Conservation (phyloP, 2,113 vertebrate genomes). For the cattle (Bos taurus) region DNA sequence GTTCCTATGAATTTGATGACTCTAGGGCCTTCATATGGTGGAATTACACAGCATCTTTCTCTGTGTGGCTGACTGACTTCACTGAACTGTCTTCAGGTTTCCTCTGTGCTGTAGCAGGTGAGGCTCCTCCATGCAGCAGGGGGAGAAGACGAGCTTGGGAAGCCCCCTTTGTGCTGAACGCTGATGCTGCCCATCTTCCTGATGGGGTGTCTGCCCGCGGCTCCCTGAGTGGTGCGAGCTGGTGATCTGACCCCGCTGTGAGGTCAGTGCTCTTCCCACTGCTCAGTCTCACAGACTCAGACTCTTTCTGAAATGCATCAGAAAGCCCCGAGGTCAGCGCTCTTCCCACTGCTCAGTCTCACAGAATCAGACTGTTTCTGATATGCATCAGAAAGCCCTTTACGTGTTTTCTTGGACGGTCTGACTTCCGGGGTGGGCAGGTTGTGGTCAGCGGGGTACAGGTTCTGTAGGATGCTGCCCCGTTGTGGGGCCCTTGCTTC, state of each 20-base stretch:
- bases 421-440: not conserved
- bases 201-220: not conserved
- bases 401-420: not conserved
- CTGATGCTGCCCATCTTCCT: not conserved
- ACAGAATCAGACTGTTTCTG: not conserved
- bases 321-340: not conserved
- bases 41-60: not conserved
- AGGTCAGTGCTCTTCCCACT: not conserved
- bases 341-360: not conserved
- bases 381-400: not conserved
- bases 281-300: not conserved
- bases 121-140: not conserved
- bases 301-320: not conserved
- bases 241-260: not conserved
- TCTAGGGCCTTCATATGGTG: not conserved
- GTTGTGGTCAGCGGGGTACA: not conserved
- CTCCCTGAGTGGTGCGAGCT: not conserved
- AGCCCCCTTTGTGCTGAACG: not conserved
- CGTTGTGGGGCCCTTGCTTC: not conserved
- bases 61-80: not conserved
- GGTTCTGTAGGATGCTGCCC: not conserved
- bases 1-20: not conserved
- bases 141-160: not conserved
- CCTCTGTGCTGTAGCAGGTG: rapidly evolving
- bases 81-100: not conserved